These are phyloP conservation scores for Eumaeus atala DNA, from an alignment of 1,140 invertebrate genomes.

Conservation along the genomic window DNA sequence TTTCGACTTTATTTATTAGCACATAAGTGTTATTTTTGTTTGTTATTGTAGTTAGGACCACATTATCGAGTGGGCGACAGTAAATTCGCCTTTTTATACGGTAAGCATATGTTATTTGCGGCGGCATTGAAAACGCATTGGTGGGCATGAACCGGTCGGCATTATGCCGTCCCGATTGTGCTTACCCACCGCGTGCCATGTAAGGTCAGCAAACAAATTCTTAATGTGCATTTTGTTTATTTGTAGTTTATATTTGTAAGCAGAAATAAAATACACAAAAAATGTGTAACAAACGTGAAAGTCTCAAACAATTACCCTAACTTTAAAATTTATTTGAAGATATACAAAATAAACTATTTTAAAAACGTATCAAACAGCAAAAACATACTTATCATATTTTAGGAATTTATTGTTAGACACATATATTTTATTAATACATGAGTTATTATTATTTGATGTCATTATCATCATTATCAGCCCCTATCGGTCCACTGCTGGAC, in stretches of 20 bases:
- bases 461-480: no score
- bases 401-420: no score
- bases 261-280: not conserved
- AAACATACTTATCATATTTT: no score
- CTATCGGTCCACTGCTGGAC: no score
- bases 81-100: slow-evolving; percentile 47
- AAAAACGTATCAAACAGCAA: no score
- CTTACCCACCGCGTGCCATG: slow-evolving; percentile 38
- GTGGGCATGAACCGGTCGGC: slow-evolving; percentile 54
- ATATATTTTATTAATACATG: no score
- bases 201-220: slow-evolving; percentile 30
- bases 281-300: no score
- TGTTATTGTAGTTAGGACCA: slow-evolving; percentile 11
- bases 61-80: slow-evolving; percentile 31
- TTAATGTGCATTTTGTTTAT: not conserved
- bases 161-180: slow-evolving; percentile 43
- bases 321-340: no score
- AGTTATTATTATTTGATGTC: no score
- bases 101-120: slow-evolving; percentile 51
- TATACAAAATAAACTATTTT: no score
- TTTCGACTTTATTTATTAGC: not conserved
- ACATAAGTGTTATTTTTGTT: slow-evolving; percentile 4
- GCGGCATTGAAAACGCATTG: slow-evolving; percentile 56
- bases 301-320: no score
- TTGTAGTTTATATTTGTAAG: not conserved